These are phyloP conservation scores for Sakesphorus luctuosus DNA, from an alignment of 2,113 vertebrate genomes.

Conservation along the genomic window DNA sequence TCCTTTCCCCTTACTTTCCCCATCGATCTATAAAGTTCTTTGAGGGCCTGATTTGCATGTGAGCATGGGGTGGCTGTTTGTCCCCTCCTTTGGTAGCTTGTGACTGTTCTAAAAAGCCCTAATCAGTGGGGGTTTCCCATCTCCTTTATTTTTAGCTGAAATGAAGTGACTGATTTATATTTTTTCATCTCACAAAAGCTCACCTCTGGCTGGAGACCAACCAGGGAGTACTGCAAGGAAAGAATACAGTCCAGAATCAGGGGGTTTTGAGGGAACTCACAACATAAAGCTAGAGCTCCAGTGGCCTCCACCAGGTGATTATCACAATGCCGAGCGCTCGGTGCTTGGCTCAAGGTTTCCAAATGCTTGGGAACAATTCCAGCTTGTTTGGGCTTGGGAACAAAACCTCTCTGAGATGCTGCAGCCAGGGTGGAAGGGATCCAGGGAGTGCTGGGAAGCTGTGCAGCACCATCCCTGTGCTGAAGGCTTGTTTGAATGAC, in stretches of 20 bases:
- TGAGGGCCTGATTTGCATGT: not conserved
- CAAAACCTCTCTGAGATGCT: constrained; percentile 39
- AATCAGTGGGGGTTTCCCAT: not conserved
- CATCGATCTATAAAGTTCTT: not conserved
- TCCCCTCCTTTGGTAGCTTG: not conserved
- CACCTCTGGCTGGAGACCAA: not conserved
- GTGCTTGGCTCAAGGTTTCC: constrained; percentile 30
- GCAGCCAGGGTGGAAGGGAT: constrained; percentile 58
- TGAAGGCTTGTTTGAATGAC: constrained; percentile 15
- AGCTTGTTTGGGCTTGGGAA: constrained; percentile 51
- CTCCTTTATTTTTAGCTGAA: not conserved
- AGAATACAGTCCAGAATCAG: not conserved
- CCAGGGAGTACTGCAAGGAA: not conserved
- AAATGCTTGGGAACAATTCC: constrained; percentile 42
- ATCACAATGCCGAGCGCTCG: not conserved
- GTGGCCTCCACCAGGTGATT: constrained; percentile 36
- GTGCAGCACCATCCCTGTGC: not conserved
- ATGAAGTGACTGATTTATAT: not conserved
- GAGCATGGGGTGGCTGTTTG: not conserved
- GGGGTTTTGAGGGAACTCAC: constrained; percentile 13
- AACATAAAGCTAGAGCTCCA: constrained; percentile 6
- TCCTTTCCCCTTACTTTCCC: not conserved
- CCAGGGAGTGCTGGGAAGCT: not conserved
- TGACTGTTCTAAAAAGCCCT: not conserved
- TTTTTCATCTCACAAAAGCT: not conserved